Base-by-base conservation (phyloP, 2,888 invertebrate species). In the Lamellibrachia satsuma region DNA sequence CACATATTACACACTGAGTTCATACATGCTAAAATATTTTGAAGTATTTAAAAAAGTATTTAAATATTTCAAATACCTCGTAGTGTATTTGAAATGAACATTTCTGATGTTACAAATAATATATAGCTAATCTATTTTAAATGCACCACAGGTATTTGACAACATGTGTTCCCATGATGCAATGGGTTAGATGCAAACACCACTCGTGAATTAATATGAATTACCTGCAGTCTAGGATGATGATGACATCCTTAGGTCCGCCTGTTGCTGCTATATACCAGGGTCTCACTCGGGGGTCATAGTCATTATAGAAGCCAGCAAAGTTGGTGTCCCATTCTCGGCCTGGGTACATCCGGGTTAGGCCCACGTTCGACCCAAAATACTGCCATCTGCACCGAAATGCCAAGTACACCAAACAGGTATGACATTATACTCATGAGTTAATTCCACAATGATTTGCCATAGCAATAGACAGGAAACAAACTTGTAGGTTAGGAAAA, bases 241-340 rank as follows among this genome's bases (percentile, higher is more conserved):
- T 96, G 90, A 96, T 95, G 27, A 96, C 96, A 95, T 97, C 96
- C 94, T 96, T 96, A 3, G 96, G 96, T 27, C 96, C 96, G 94
- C 96, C 96, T 1, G 96, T 96, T 7, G 96, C 96, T 52, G 96
- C 96, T 90, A 96, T 96, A 93, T 96, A 96, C 96, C 96, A 96
- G 0, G 96, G 96, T 92, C 96, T 94, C 1, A 96, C 94, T 55
- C 96, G 94, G 0, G 96, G 96, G 93, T 96, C 96, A 93, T 96
- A 96, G 93, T 96, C 96, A 93, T 96, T 96, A 94, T 96, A 96
- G 94, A 96, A 96, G 0, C 96, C 96, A 15, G 96, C 96, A 95
- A 96, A 96, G 93, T 96, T 96, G 51, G 96, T 96, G 52, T 96
- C 96, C 96, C 96, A 97, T 93, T 96, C 96, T 92, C 96, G 93